Percentiles rank a stretch among this genome's conserved stretches.
Conservation (phyloP, 2,888 invertebrate species). For the Drosophila putrida region DNA sequence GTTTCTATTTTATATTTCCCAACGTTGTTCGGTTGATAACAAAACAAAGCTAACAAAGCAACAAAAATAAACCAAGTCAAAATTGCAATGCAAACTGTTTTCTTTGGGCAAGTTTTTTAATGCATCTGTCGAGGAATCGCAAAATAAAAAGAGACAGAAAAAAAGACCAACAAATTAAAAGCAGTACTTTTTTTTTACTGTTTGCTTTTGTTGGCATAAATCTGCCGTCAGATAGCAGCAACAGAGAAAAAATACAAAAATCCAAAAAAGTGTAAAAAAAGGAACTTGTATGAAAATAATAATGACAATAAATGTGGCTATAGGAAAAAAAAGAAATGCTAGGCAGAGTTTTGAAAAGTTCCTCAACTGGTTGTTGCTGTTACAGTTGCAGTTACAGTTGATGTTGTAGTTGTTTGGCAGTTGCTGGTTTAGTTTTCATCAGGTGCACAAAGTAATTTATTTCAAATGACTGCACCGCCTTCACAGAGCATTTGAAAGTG, state of each 20-base stretch:
- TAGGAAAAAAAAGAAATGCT: slow-evolving; percentile 34
- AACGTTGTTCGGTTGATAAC: slow-evolving; percentile 62
- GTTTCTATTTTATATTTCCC: slow-evolving; percentile 38
- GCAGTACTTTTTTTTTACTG: slow-evolving; percentile 54
- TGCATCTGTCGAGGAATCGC: slow-evolving; percentile 59
- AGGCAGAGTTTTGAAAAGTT: slow-evolving; percentile 40
- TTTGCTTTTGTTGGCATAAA: slow-evolving; percentile 76
- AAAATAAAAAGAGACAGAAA: slow-evolving; percentile 30
- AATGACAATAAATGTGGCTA: slow-evolving; percentile 76
- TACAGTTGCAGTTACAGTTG: slow-evolving; percentile 21
- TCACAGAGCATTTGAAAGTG: slow-evolving; percentile 31
- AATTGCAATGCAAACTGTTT: slow-evolving; percentile 80
- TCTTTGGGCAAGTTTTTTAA: slow-evolving; percentile 72
- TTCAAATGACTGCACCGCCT: slow-evolving; percentile 76
- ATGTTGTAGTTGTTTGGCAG: slow-evolving; percentile 25
- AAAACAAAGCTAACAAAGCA: slow-evolving; percentile 67
- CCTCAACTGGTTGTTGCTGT: slow-evolving; percentile 20
- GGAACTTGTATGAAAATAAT: slow-evolving; percentile 70
- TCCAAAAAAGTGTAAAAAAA: slow-evolving; percentile 30
- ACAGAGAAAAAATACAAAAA: slow-evolving; percentile 39
- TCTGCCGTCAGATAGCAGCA: slow-evolving; percentile 62
- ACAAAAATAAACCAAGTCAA: slow-evolving; percentile 64
- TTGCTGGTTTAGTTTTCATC: slow-evolving; percentile 70
- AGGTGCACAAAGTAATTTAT: slow-evolving; percentile 83
- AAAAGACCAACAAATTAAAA: slow-evolving; percentile 40